Conservation (phyloP, 2,113 vertebrate genomes). For the Trematomus loennbergii region DNA sequence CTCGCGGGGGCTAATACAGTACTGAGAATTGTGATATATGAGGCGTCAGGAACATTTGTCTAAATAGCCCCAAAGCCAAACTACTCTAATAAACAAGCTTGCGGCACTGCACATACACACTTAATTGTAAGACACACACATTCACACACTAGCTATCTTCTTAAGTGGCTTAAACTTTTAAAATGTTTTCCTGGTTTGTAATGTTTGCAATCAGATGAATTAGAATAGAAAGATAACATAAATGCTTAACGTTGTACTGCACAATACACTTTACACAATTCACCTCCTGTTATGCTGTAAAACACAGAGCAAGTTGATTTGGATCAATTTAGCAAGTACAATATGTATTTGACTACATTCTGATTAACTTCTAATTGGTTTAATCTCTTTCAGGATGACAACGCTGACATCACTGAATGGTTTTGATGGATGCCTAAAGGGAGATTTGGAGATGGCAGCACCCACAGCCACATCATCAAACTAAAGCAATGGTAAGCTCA, state of each 20-base stretch:
- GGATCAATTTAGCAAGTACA: background rate
- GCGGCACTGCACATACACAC: background rate
- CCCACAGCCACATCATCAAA: background rate
- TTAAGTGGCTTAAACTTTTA: slow-evolving; percentile 11
- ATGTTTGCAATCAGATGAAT: background rate
- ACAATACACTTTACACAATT: background rate
- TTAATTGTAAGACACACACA: background rate
- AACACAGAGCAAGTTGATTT: background rate
- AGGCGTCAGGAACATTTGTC: slow-evolving; percentile 67
- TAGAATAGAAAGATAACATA: background rate
- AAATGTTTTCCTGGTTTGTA: background rate
- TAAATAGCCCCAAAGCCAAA: slow-evolving; percentile 58
- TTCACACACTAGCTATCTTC: slow-evolving; percentile 1
- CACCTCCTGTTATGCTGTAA: background rate
- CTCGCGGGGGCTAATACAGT: slow-evolving; percentile 54
- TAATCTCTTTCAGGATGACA: background rate
- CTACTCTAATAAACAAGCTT: slow-evolving; percentile 16
- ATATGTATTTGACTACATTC: background rate
- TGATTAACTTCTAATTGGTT: background rate
- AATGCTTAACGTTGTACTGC: background rate
- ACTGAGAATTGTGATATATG: slow-evolving; percentile 69
- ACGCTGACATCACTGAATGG: background rate
- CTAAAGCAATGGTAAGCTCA: background rate
- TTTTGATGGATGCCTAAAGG: background rate
- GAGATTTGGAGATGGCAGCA: background rate